A percentile compares a stretch with the other conserved stretches of the same genome.
Conservation (phyloP, 2,888 invertebrate genomes). For the Branchellion lobata region DNA sequence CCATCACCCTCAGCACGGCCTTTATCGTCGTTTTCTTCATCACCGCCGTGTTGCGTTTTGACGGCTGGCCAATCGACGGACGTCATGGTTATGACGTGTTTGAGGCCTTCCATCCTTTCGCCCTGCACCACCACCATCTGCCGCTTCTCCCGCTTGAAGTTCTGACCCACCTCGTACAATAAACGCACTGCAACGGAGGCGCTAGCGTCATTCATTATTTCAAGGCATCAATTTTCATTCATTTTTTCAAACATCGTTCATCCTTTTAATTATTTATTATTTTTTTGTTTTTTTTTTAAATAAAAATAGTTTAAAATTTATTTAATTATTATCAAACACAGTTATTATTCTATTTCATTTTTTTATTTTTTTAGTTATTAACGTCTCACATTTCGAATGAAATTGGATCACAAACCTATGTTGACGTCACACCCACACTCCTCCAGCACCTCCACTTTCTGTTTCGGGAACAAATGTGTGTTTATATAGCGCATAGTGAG, state of each 20-base stretch:
- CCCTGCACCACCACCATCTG: conserved; percentile 34
- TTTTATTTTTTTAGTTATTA: too few relatives aligned
- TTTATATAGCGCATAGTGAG: too few relatives aligned
- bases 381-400: too few relatives aligned
- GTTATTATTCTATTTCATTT: too few relatives aligned
- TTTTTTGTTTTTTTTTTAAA: not conserved
- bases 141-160: conserved; percentile 28
- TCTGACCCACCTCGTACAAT: conserved; percentile 34
- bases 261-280: not conserved
- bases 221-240: not conserved
- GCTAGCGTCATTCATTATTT: not conserved
- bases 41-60: not conserved
- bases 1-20: not conserved
- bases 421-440: conserved; percentile 17
- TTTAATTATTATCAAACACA: too few relatives aligned
- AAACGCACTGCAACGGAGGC: conserved; percentile 9
- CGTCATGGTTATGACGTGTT: conserved; percentile 36
- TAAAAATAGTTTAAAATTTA: not conserved
- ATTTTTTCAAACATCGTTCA: not conserved
- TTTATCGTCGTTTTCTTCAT: not conserved
- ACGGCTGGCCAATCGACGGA: conserved; percentile 35
- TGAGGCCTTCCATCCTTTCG: conserved; percentile 40
- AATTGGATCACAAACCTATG: conserved; percentile 32
- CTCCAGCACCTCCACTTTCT: conserved; percentile 33
- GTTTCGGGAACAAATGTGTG: not conserved